Percentiles rank a stretch among this genome's conserved stretches.
Conservation (phyloP, 2,888 invertebrate genomes). For the Melanostoma scalare region DNA sequence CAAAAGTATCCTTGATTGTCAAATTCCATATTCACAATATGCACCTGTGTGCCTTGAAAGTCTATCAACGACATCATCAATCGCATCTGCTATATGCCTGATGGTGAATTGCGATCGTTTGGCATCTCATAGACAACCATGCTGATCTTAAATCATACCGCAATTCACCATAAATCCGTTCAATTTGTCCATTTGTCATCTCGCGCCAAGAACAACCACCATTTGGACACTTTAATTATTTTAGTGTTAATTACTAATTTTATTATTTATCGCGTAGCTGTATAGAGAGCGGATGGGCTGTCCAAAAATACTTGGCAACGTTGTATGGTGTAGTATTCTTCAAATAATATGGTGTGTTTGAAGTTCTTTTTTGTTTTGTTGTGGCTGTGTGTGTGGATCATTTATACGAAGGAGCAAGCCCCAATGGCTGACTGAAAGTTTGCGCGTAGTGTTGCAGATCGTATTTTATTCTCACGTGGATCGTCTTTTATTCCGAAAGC, state of each 20-base stretch:
- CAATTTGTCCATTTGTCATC: conserved; percentile 71
- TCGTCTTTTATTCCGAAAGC: conserved; percentile 56
- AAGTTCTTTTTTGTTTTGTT: conserved; percentile 4
- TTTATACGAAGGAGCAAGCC: conserved; percentile 1
- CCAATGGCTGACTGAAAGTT: conserved; percentile 30
- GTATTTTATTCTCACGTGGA: conserved; percentile 44
- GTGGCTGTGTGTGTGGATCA: conserved; percentile 19
- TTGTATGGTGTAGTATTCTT: conserved; percentile 37
- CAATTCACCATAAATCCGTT: conserved; percentile 65
- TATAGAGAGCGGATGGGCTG: conserved; percentile 43
- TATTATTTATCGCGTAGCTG: conserved; percentile 62
- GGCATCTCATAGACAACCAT: not conserved
- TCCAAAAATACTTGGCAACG: conserved; percentile 68
- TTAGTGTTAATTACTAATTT: conserved; percentile 72
- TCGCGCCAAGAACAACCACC: conserved; percentile 50
- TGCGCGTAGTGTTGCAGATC: conserved; percentile 10
- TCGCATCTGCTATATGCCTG: not conserved
- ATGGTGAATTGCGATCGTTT: not conserved
- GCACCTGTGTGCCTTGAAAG: conserved; percentile 2
- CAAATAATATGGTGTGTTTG: conserved; percentile 22
- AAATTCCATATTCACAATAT: not conserved
- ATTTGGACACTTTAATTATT: conserved; percentile 68
- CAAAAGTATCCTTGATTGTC: not conserved
- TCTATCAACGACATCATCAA: not conserved
- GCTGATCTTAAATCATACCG: conserved; percentile 51